A percentile compares a stretch with the other conserved stretches of the same genome.
Evolutionary conservation across 2,113 vertebrate species (phyloP).

Genomic region (Ptychochromis oligacanthus): DNA sequence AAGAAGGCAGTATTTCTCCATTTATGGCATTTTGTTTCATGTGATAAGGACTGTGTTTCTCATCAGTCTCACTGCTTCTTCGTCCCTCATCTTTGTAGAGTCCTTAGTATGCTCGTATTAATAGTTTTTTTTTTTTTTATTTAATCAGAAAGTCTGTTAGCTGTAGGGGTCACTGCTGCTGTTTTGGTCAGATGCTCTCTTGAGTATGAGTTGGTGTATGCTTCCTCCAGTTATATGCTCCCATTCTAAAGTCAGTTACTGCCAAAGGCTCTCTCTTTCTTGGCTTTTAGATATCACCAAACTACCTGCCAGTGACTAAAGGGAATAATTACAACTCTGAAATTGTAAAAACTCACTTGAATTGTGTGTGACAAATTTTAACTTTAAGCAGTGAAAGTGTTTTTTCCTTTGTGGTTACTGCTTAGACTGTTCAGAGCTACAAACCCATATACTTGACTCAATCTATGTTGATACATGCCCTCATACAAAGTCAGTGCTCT

Average conservation of each 20-base stretch:
- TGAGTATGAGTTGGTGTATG: too few species aligned
- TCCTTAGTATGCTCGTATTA: too few species aligned
- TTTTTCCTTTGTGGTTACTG: too few species aligned
- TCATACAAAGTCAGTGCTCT: not conserved
- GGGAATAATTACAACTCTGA: not conserved
- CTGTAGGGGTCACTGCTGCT: too few species aligned
- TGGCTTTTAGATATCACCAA: too few species aligned
- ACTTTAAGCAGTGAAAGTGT: not conserved
- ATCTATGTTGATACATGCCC: not conserved
- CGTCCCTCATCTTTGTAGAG: not conserved
- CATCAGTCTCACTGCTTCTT: not conserved
- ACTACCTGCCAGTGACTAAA: not conserved
- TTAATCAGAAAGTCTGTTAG: too few species aligned
- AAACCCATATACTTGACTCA: not conserved
- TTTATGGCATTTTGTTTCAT: not conserved
- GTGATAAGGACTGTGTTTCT: slow-evolving; percentile 13
- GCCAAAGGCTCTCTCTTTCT: too few species aligned
- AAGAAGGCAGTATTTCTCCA: not conserved
- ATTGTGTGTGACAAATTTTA: too few species aligned
- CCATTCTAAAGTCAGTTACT: too few species aligned
- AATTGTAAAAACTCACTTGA: accelerated
- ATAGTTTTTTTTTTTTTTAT: too few species aligned
- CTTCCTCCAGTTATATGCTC: too few species aligned
- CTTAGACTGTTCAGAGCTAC: not conserved
- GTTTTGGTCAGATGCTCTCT: too few species aligned